Evolutionary conservation across 2,888 invertebrate species (phyloP), one percentile per base, ranked within the genome.

Genomic region (Tinea pellionella): DNA sequence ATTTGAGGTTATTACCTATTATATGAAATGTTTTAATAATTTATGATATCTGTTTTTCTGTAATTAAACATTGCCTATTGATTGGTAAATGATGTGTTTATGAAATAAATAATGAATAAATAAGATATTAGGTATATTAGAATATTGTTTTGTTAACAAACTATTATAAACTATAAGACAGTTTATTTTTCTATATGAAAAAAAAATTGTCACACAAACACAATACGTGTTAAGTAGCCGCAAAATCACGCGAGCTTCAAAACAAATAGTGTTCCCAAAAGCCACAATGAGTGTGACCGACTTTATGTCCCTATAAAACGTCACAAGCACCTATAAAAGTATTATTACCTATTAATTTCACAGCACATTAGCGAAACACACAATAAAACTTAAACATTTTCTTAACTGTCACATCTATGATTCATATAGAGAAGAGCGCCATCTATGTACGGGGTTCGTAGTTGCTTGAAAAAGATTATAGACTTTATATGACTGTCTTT

Each of bases 341-440:
- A 84, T 86, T 86, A 87, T 83, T 80, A 80, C 84, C 87, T 86
- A 87, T 87, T 86, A 86, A 87, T 87, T 86, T 87, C 83, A 86
- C 87, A 87, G 84, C 82, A 79, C 83, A 87, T 87, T 87, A 86
- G 87, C 86, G 80, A 83, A 84, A 84, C 87, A 83, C 72, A 84
- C 81, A 83, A 86, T 86, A 86, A 87, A 87, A 87, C 79, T 85
- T 83, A 73, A 81, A 82, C 80, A 77, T 80, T 82, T 76, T 70
- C 74, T 74, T 53, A 53, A 56, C 43, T 75, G 80, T 78, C 82
- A 80, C 79, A 47, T 47, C 32, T 24, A 11, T 79, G 82, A 85
- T 84, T 79, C 78, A 72, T 67, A 77, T 42, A 12, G 29, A 77
- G 72, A 72, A 78, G 73, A 81, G 77, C 84, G 84, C 83, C 84